These are phyloP conservation scores for Halcyon malimbica DNA, from an alignment of 2,113 vertebrate species.

Conservation along the genomic window DNA sequence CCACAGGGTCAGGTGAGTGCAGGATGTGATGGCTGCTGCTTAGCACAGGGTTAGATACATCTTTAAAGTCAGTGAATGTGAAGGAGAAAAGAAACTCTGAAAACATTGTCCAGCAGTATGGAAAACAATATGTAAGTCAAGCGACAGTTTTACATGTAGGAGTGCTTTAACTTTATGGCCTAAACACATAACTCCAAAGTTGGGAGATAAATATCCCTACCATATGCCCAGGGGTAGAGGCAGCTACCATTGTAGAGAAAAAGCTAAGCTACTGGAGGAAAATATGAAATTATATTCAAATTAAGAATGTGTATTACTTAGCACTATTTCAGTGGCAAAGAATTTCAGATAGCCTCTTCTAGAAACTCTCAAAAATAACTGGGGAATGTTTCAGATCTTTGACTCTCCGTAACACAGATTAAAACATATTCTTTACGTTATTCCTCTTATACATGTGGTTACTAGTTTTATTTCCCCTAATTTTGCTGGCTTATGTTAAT, in stretches of 20 bases:
- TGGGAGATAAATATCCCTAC: not conserved
- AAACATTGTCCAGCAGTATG: not conserved
- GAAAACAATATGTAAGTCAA: not conserved
- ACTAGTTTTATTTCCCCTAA: not conserved
- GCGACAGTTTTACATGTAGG: not conserved
- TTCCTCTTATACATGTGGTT: not conserved
- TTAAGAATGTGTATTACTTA: not conserved
- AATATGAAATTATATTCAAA: not conserved
- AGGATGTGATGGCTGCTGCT: not conserved
- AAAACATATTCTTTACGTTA: not conserved
- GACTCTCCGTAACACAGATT: not conserved
- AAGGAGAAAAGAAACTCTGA: not conserved
- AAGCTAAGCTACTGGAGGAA: not conserved
- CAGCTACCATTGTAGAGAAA: not conserved
- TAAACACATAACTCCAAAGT: not conserved
- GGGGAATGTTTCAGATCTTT: not conserved
- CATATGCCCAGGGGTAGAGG: not conserved
- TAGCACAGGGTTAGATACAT: rapidly evolving
- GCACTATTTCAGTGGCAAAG: not conserved
- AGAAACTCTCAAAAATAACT: not conserved
- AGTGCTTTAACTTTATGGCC: not conserved
- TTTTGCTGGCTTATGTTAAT: not conserved
- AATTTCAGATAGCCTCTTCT: not conserved
- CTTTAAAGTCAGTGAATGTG: not conserved
- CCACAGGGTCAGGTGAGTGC: rapidly evolving